A percentile compares a stretch with the other conserved stretches of the same genome.
These are phyloP conservation scores for Pseudochaenichthys georgianus DNA, from an alignment of 2,797 vertebrate genomes.

Conservation along the genomic window DNA sequence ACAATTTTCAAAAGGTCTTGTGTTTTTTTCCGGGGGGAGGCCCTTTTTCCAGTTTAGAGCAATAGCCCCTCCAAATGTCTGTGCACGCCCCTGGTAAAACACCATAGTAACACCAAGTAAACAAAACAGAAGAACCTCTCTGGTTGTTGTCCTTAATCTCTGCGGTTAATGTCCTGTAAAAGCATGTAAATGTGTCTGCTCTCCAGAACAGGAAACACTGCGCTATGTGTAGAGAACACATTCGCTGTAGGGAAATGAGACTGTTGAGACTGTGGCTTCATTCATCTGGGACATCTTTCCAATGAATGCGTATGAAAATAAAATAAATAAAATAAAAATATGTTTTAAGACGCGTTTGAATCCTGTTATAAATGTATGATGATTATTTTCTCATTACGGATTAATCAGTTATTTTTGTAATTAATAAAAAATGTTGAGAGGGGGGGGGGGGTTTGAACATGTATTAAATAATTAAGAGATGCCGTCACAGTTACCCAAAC, in stretches of 20 bases:
- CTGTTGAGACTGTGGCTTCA: slow-evolving; percentile 21
- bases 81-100: neutral
- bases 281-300: neutral
- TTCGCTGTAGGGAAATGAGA: slow-evolving; percentile 43
- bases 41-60: too few species aligned
- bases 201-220: neutral
- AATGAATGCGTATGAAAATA: neutral
- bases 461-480: neutral
- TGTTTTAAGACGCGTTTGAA: neutral
- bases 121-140: neutral
- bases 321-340: too few species aligned
- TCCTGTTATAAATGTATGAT: neutral
- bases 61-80: too few species aligned
- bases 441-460: neutral
- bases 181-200: slow-evolving; percentile 23
- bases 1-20: too few species aligned
- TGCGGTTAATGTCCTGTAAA: neutral
- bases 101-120: too few species aligned
- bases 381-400: neutral
- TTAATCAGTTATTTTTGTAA: neutral
- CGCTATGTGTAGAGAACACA: neutral
- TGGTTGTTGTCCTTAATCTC: neutral
- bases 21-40: too few species aligned
- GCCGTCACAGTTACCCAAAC: neutral
- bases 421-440: neutral